phyloP scores from a whole-genome alignment of 2,888 invertebrate genomes.

The Apamea monoglypha region DNA sequence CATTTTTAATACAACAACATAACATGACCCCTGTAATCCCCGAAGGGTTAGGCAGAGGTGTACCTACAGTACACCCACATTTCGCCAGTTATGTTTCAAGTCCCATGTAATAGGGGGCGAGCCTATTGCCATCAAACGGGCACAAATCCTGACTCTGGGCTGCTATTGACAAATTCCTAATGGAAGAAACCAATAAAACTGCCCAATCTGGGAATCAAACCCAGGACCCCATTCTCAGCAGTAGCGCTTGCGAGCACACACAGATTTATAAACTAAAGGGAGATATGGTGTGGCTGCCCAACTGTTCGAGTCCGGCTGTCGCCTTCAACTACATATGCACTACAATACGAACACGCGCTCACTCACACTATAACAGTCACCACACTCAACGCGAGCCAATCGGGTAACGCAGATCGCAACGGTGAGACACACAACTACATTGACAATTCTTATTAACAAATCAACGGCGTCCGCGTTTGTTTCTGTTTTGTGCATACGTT shows the following conservation, averaged over 20 bases:
- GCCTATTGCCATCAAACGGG: background rate
- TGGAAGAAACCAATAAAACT: background rate
- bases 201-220: background rate
- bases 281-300: too few species aligned
- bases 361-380: too few species aligned
- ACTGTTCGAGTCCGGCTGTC: too few species aligned
- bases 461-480: too few species aligned
- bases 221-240: background rate
- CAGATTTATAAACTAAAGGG: too few species aligned
- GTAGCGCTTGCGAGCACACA: background rate
- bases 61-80: background rate
- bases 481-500: too few species aligned
- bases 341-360: too few species aligned
- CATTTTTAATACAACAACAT: background rate
- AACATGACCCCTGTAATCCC: background rate
- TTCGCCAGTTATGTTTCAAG: background rate
- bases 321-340: too few species aligned
- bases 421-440: too few species aligned
- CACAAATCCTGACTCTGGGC: background rate
- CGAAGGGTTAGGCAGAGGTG: background rate
- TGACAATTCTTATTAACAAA: too few species aligned
- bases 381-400: too few species aligned
- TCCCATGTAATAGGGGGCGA: background rate
- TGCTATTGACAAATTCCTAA: background rate
- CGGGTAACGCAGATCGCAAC: too few species aligned